A percentile compares a stretch with the other conserved stretches of the same genome.
phyloP scores from a whole-genome alignment of 2,888 invertebrate species.

The Phrixothrix hirtus region DNA sequence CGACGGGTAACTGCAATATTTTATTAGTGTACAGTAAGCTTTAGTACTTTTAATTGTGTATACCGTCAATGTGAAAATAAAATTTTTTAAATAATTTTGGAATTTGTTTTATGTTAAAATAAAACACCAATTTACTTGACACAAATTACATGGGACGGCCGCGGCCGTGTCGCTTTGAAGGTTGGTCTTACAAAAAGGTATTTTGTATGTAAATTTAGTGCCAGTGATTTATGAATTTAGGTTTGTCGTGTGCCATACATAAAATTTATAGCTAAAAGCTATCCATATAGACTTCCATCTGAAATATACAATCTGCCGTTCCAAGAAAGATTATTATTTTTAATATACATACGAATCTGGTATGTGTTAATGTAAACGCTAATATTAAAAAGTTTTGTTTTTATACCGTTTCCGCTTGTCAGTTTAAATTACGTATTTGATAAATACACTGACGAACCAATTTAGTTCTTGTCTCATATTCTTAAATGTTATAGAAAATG shows the following conservation, averaged over 20 bases:
- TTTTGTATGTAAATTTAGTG: constrained; percentile 24
- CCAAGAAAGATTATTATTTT: constrained; percentile 26
- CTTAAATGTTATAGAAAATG: constrained; percentile 15
- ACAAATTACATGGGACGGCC: too few relatives aligned
- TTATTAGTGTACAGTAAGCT: constrained; percentile 46
- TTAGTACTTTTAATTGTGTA: constrained; percentile 47
- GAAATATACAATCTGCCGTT: constrained; percentile 5
- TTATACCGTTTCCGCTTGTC: constrained; percentile 46
- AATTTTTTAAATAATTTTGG: constrained; percentile 10
- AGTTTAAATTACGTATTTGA: constrained; percentile 43
- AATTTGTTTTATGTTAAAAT: not conserved
- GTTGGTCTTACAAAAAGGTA: constrained; percentile 5
- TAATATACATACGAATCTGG: constrained; percentile 24
- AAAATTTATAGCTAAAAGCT: constrained; percentile 24
- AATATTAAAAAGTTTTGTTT: constrained; percentile 1
- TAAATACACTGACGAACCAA: constrained; percentile 36
- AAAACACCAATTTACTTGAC: too few relatives aligned
- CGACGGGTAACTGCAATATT: constrained; percentile 55
- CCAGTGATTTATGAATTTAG: constrained; percentile 19
- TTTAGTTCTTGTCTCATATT: constrained; percentile 44
- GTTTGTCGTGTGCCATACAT: constrained; percentile 11
- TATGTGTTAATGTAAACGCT: constrained; percentile 19
- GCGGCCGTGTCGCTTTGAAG: constrained; percentile 3
- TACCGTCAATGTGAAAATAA: constrained; percentile 51
- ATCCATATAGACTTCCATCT: constrained; percentile 17